Conservation (phyloP, 2,888 invertebrate species). For the Lepidonotus clava region DNA sequence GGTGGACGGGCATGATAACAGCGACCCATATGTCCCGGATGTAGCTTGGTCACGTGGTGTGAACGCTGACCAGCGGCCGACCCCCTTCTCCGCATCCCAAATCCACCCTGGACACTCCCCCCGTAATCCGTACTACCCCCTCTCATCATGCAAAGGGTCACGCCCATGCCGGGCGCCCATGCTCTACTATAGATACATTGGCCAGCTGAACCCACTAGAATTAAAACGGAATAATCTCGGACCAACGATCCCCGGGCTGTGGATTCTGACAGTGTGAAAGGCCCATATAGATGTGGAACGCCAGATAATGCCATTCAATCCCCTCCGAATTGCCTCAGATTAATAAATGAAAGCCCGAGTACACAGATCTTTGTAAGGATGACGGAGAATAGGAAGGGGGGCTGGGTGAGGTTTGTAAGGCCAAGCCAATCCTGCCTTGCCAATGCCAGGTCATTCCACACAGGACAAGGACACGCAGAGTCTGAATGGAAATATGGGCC, state of each 20-base stretch:
- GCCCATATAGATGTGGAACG: not conserved
- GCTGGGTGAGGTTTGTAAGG: not conserved
- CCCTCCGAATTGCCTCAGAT: not conserved
- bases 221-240: slow-evolving; percentile 19
- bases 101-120: not conserved
- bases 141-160: not conserved
- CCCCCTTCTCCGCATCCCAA: not conserved
- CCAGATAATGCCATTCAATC: not conserved
- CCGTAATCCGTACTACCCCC: not conserved
- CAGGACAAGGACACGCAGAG: not conserved
- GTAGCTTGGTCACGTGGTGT: not conserved
- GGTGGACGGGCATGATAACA: slow-evolving; percentile 18
- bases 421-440: not conserved
- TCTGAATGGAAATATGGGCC: not conserved
- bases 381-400: not conserved
- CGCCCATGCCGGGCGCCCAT: not conserved
- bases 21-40: slow-evolving; percentile 44
- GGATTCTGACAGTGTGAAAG: not conserved
- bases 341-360: not conserved
- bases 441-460: not conserved
- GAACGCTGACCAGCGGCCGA: not conserved
- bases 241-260: not conserved
- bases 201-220: not conserved
- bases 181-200: not conserved
- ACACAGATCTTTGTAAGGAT: not conserved